These are phyloP conservation scores for Kryphioiulus occultus DNA, from an alignment of 2,888 invertebrate species.

Conservation along the genomic window DNA sequence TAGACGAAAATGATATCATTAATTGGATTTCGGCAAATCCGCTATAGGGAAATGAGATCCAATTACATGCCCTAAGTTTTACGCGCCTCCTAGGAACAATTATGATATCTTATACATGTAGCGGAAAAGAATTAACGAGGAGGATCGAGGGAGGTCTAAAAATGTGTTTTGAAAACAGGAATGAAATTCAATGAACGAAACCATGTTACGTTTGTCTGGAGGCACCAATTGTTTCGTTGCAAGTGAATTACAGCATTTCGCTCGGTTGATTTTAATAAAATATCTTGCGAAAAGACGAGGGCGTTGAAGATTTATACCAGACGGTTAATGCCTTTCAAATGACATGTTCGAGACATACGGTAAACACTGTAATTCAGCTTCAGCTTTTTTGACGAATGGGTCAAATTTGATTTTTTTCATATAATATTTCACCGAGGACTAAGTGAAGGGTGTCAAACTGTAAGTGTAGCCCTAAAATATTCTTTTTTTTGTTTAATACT, in stretches of 20 bases:
- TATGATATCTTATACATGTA: slow-evolving; percentile 21
- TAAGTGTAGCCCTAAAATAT: too few relatives aligned
- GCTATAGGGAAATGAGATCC: background rate
- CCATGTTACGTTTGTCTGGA: background rate
- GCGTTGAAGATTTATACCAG: background rate
- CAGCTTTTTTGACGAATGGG: background rate
- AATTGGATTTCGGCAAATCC: slow-evolving; percentile 3
- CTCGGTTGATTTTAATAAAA: slow-evolving; percentile 6
- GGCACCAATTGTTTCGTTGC: background rate
- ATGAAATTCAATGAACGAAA: background rate
- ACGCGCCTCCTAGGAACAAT: background rate
- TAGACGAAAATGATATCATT: background rate
- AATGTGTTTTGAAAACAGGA: background rate
- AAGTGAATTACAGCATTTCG: background rate
- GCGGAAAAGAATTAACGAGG: background rate
- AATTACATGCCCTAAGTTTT: background rate
- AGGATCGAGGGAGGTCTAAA: background rate
- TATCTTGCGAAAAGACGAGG: background rate
- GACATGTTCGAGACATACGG: background rate
- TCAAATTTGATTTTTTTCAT: background rate
- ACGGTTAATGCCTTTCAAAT: background rate
- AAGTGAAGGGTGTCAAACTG: too few relatives aligned
- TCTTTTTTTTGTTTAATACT: too few relatives aligned
- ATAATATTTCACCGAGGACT: too few relatives aligned
- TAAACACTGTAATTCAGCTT: background rate